These are phyloP conservation scores for Macrophya annulata DNA, from an alignment of 2,888 invertebrate genomes.

Conservation along the genomic window DNA sequence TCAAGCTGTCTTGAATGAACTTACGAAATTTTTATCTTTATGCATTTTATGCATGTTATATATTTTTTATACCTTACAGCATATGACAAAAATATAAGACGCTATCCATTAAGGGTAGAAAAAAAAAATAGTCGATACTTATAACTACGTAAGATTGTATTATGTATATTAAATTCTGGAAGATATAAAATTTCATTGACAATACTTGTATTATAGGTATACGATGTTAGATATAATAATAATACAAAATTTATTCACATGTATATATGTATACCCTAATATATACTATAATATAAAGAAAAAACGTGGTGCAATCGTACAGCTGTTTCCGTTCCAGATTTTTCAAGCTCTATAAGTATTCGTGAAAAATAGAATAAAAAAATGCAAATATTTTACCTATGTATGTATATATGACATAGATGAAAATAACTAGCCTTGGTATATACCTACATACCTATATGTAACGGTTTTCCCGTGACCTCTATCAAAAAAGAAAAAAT, in stretches of 20 bases:
- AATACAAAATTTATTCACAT: slow-evolving; percentile 8
- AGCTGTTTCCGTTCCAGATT: slow-evolving; percentile 53
- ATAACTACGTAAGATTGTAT: neutral
- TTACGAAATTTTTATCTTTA: neutral
- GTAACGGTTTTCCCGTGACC: slow-evolving; percentile 63
- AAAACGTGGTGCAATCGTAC: neutral
- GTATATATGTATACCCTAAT: neutral
- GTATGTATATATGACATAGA: neutral
- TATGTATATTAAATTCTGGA: neutral
- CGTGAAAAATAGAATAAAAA: neutral
- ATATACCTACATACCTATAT: neutral
- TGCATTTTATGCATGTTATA: too few species aligned
- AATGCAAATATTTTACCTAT: slow-evolving; percentile 15
- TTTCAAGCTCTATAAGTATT: neutral
- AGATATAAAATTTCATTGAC: neutral
- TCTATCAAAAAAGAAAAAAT: slow-evolving; percentile 76
- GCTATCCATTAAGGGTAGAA: neutral
- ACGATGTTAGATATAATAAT: neutral
- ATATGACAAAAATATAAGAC: neutral
- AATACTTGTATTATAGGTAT: neutral
- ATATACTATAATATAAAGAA: neutral
- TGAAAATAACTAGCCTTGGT: slow-evolving; percentile 7
- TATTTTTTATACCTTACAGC: too few species aligned
- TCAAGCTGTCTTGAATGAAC: slow-evolving; percentile 36
- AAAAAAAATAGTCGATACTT: neutral